Conservation (phyloP, 64 coral and sea anemone species). For the Dendrophyllia cribrosa region DNA sequence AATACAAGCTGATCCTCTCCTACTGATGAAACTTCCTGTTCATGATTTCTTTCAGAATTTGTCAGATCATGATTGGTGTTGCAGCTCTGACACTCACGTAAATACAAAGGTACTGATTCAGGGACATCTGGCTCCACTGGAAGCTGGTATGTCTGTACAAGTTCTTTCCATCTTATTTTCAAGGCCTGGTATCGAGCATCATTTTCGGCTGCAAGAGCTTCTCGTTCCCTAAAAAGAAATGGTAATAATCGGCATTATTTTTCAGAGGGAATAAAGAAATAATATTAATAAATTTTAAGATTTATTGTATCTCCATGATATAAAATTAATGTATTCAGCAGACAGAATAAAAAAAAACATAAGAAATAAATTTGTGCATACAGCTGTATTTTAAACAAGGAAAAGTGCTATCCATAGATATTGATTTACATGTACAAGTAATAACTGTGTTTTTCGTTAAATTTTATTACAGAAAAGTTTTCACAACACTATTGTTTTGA, state of each 20-base stretch:
- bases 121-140: background rate
- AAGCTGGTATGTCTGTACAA: slow-evolving; percentile 23
- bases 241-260: background rate
- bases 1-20: slow-evolving; percentile 54
- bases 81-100: slow-evolving; percentile 64
- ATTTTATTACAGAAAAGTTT: too few relatives aligned
- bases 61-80: background rate
- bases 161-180: slow-evolving; percentile 86
- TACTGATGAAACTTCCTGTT: background rate
- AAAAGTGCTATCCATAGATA: too few relatives aligned
- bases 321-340: too few relatives aligned
- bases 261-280: too few relatives aligned
- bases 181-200: slow-evolving; percentile 77
- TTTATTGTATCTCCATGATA: too few relatives aligned
- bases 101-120: slow-evolving; percentile 53
- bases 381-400: too few relatives aligned
- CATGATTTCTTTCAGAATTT: background rate
- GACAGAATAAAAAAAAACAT: too few relatives aligned
- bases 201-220: slow-evolving; percentile 82
- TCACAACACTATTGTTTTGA: too few relatives aligned
- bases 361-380: too few relatives aligned
- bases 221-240: slow-evolving; percentile 71
- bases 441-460: too few relatives aligned
- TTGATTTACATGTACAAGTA: background rate
- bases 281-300: too few relatives aligned